phyloP scores from a whole-genome alignment of 2,888 invertebrate species.

The Hylaea fasciaria region DNA sequence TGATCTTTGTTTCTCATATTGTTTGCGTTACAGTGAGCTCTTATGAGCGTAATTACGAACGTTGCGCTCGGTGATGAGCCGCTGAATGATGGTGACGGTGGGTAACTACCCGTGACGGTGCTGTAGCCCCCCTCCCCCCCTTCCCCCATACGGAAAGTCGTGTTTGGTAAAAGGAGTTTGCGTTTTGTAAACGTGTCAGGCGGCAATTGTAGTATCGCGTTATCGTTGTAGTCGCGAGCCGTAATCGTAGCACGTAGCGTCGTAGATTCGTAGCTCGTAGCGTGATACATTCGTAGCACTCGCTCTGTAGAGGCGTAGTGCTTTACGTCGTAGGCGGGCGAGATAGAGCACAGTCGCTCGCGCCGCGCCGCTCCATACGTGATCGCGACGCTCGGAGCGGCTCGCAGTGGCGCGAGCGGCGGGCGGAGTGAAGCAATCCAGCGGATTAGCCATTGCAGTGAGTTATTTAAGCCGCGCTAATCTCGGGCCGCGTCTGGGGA shows the following conservation, averaged over 20 bases:
- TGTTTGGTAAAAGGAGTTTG: too few species aligned
- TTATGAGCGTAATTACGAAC: not conserved
- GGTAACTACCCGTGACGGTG: not conserved
- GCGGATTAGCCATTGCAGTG: conserved; percentile 10
- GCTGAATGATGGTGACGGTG: not conserved
- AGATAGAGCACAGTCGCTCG: not conserved
- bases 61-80: conserved; percentile 1
- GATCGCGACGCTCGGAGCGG: not conserved
- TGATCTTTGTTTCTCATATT: not conserved
- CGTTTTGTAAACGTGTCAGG: too few species aligned
- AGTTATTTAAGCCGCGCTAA: conserved; percentile 10
- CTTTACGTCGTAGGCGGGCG: not conserved
- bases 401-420: too few species aligned
- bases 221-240: too few species aligned
- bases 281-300: not conserved
- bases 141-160: too few species aligned
- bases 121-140: too few species aligned
- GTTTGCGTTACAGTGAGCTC: not conserved
- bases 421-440: conserved; percentile 6
- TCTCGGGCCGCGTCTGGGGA: conserved; percentile 8
- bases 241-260: not conserved
- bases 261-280: not conserved
- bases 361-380: not conserved
- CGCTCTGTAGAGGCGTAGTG: not conserved
- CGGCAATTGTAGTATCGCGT: too few species aligned